Percentiles rank a stretch among this genome's conserved stretches.
phyloP scores from a whole-genome alignment of 2,113 vertebrate genomes.

The Thalassarche chlororhynchos region DNA sequence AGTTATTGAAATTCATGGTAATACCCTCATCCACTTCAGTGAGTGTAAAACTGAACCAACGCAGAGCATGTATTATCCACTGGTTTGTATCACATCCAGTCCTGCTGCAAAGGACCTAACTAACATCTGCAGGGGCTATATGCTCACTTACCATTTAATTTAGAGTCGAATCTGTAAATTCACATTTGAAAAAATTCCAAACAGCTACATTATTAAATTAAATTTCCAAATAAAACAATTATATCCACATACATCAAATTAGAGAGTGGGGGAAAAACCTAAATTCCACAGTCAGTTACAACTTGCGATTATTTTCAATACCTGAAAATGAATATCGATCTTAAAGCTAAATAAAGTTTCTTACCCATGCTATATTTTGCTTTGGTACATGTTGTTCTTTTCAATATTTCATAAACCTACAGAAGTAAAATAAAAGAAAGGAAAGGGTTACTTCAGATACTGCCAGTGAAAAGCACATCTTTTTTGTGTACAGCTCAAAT shows the following conservation, averaged over 20 bases:
- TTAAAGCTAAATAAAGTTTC: conserved; percentile 36
- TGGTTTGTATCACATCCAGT: neutral
- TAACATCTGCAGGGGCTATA: neutral
- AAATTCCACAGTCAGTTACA: neutral
- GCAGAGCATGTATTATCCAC: neutral
- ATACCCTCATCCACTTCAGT: neutral
- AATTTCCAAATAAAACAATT: conserved; percentile 22
- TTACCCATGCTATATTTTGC: conserved; percentile 94
- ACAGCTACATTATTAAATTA: neutral
- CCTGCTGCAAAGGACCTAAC: neutral
- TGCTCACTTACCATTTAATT: neutral
- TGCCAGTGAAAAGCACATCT: neutral
- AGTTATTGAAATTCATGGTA: neutral
- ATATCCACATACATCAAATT: neutral
- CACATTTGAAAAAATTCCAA: neutral
- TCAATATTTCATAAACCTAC: conserved; percentile 94
- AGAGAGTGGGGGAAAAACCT: neutral
- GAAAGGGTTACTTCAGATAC: neutral
- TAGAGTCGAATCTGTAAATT: neutral
- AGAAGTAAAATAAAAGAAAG: neutral
- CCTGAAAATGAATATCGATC: neutral
- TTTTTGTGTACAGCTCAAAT: conserved; percentile 12
- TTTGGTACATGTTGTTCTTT: conserved; percentile 88
- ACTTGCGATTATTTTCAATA: neutral
- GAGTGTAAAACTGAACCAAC: neutral